Evolutionary conservation across 2,888 invertebrate genomes (phyloP), one percentile per base, ranked within the genome.

Genomic region (Drosophila prolongata): DNA sequence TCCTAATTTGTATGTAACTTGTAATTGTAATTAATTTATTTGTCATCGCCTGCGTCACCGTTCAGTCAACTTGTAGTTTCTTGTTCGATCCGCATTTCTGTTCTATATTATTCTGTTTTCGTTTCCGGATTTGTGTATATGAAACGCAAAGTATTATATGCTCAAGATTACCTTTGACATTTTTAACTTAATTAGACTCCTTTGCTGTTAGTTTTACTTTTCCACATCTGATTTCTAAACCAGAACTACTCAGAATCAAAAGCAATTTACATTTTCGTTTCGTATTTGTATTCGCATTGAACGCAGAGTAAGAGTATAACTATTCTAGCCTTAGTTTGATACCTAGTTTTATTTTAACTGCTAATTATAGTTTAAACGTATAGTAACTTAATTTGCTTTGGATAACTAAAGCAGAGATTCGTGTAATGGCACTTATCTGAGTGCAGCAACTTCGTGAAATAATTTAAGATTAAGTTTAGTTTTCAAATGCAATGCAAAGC

Each of bases 1-100:
- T 78, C 73, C 68, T 79, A 59, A 83, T 71, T 77, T 82, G 80
- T 77, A 80, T 74, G 77, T 78, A 76, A 81, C 66, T 81, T 81
- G 79, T 83, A 87, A 78, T 83, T 84, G 78, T 82, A 87, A 81
- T 85, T 85, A 70, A 85, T 83, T 87, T 87, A 83, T 83, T 87
- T 44, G 64, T 64, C 55, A 49, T 58, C 59, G 52, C 37, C 56
- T 52, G 62, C 49, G 61, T 55, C 53, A 42, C 40, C 58, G 58
- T 55, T 70, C 56, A 54, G 40, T 46, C 54, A 49, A 50, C 38
- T 37, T 55, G 55, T 42, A 19, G 27, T 14, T 40, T 11, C 4
- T 16, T 35, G 65, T 71, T 79, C 13, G 49, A 43, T 68, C 55
- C 67, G 52, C 58, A 47, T 35, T 64, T 71, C 56, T 70, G 35